Base-by-base conservation (phyloP, 2,888 invertebrate genomes). In the Timema cristinae region DNA sequence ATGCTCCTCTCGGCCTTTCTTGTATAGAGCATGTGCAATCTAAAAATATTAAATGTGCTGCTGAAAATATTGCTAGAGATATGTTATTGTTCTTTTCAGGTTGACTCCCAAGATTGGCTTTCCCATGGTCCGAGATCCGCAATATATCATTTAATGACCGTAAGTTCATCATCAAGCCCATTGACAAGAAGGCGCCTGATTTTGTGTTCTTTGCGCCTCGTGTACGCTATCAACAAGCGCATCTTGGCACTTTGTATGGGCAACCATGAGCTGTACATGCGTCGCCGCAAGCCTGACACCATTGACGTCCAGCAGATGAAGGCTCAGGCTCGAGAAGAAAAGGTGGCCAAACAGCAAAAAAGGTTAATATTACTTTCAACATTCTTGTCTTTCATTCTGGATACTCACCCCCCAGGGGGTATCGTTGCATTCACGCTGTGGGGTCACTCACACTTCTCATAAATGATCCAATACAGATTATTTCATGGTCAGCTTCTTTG, bases 271-370 rank as follows among this genome's bases (percentile, higher is more conserved):
- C 86, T 99, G 79, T 99, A 98, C 85, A 98, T 99, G 98, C 90
- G 98, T 73, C 88, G 99, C 77, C 91, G 99, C 81, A 99, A 98
- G 85, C 98, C 98, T 47, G 99, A 99, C 85, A 98, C 98, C 77
- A 98, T 99, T 81, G 99, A 99, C 86, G 98, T 99, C 75, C 98
- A 99, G 85, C 99, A 99, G 86, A 99, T 99, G 99, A 99, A 99
- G 87, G 97, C 98, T 76, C 98, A 99, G 86, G 98, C 98, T 7
- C 84, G 94, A 9, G 98, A 98, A 82, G 98, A 98, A 84, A 97
- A 97, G 82, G 87, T 93, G 76, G 93, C 94, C 76, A 97, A 96
- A 84, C 96, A 98, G 82, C 93, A 94, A 79, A 97, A 97, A 84
- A 90, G 93, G 91, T 92, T 80, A 70, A 67, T 50, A 56, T n/a